Evolutionary conservation across 2,113 vertebrate genomes (phyloP).

Genomic region (Oenanthe oenanthe): DNA sequence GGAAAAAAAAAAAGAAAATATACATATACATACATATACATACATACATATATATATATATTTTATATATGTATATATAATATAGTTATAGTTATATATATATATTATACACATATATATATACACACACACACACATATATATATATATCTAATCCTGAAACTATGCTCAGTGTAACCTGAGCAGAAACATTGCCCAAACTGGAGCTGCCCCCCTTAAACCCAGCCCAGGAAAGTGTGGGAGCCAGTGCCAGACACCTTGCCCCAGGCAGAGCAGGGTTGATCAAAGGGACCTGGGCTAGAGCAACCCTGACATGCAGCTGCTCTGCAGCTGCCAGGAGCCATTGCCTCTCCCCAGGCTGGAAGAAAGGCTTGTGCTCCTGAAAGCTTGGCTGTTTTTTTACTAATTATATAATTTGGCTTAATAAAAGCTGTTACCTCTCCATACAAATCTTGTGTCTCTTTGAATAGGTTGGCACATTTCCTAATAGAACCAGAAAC

Average conservation of each 20-base stretch:
- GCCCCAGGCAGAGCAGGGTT: background rate
- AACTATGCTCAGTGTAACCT: background rate
- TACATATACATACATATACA: too few species aligned
- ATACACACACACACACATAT: background rate
- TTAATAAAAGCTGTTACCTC: slow-evolving; percentile 58
- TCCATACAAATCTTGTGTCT: slow-evolving; percentile 21
- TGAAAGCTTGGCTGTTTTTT: slow-evolving; percentile 10
- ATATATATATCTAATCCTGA: background rate
- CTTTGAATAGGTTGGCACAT: slow-evolving; percentile 25
- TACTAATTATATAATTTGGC: slow-evolving; percentile 48
- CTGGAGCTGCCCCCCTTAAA: background rate
- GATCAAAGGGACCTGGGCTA: background rate
- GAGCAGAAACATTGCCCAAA: background rate
- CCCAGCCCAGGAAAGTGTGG: background rate
- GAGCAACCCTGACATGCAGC: background rate
- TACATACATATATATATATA: too few species aligned
- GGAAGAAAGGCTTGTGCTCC: background rate
- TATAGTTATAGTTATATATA: too few species aligned
- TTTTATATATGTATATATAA: too few species aligned
- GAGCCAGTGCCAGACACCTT: background rate
- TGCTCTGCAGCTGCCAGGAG: slow-evolving; percentile 4
- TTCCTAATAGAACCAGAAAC: slow-evolving; percentile 31
- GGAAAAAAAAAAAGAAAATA: too few species aligned
- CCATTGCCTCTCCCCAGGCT: background rate
- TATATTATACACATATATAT: too few species aligned